Evolutionary conservation across 2,113 vertebrate genomes (phyloP), one percentile per base, ranked within the genome.

Genomic region (Mus spicilegus): DNA sequence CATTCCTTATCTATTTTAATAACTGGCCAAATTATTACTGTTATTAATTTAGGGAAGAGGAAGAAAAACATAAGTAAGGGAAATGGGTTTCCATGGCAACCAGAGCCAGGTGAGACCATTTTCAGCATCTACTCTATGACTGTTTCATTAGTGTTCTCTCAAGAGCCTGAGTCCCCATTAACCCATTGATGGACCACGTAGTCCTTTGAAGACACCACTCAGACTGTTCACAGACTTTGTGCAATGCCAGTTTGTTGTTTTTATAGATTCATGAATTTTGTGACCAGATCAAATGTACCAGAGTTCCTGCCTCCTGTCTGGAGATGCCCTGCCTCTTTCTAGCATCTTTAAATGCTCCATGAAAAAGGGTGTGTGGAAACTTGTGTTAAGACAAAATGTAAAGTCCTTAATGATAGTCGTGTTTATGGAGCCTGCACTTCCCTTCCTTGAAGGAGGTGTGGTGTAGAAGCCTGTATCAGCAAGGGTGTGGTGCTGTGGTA

Each of bases 81-180:
- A 94, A 94, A 80, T 24, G 63, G 7, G 75, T 97, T 96, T 95
- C 97, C 90, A 93, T 93, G 96, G 90, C 77, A 91, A 97, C 33
- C 3, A 70, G 33, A 88, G 63, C 51, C 61, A 95, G 81, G 91
- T 93, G 56, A 96, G 95, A 95, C 61, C 82, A 33, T 88, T 67
- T 65, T 80, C 88, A 96, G 70, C 69, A 95, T 90, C 90, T 87
- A 93, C 65, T 88, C 42, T 42, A 36, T 39, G 78, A 92, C 78
- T 93, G 17, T 91, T 95, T 93, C 81, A 51, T 93, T 95, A 93
- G 82, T 26, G 7, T 51, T 96, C 97, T 95, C 94, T 89, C 19
- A 84, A 96, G 96, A 91, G 49, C n/a, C 90, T 39, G 46, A 33
- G 3, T 89, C 61, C 30, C 26, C 13, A 4, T 96, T 96, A 97